Conservation (phyloP, 1,140 invertebrate species). For the Neodiprion pinetum region DNA sequence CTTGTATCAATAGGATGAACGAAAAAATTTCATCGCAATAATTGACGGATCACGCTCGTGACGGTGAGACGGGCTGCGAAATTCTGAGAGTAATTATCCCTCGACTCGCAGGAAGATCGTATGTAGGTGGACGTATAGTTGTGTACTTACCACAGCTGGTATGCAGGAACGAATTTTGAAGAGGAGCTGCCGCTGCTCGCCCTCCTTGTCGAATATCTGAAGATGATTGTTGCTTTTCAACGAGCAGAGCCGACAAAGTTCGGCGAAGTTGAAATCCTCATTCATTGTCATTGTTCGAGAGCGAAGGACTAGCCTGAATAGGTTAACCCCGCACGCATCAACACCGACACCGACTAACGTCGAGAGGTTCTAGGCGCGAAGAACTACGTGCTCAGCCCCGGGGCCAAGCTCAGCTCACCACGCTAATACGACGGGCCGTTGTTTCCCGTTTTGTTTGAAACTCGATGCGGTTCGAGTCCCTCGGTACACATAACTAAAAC, state of each 20-base stretch:
- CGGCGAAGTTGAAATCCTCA: conserved; percentile 72
- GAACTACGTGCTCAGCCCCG: neutral
- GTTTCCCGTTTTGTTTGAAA: neutral
- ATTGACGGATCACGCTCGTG: no score
- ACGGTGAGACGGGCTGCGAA: no score
- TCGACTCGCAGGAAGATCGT: no score
- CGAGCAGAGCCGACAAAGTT: conserved; percentile 73
- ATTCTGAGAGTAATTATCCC: no score
- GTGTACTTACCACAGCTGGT: conserved; percentile 67
- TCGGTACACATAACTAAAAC: conserved; percentile 18
- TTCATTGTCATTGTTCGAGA: conserved; percentile 66
- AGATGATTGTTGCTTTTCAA: conserved; percentile 69
- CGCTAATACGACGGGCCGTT: neutral
- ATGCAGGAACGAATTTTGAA: conserved; percentile 73
- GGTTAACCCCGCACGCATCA: conserved; percentile 33
- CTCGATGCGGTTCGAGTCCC: no score
- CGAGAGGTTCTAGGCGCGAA: conserved; percentile 2
- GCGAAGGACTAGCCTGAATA: conserved; percentile 23
- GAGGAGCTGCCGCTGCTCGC: conserved; percentile 71
- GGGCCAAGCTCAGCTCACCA: neutral
- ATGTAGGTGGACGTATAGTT: no score
- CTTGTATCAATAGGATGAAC: no score
- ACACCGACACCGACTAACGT: neutral
- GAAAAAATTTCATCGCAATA: no score
- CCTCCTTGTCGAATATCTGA: conserved; percentile 74